Base-by-base conservation (phyloP, 2,113 vertebrate species). In the Callipepla squamata region DNA sequence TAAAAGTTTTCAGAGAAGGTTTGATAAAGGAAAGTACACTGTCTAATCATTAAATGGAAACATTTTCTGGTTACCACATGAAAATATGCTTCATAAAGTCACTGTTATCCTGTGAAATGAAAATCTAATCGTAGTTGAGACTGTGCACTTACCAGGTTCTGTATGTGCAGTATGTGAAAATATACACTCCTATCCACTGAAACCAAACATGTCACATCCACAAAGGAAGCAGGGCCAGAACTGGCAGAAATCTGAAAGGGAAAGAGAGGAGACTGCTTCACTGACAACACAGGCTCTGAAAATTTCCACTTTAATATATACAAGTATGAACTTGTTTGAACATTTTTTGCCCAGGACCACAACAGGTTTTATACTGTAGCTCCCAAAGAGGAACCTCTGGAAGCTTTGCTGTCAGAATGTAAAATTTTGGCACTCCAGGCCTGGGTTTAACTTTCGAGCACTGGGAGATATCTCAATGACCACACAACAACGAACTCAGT, bases 1-100 rank as follows among this genome's bases (percentile, higher is more conserved):
- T 30, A 58, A 45, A 69, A 85, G 1, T 1, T 73, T 89, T 94
- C 53, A 70, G 66, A 40, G 84, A 23, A 82, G 32, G 42, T 89
- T 89, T 95, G 92, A 92, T 91, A 89, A 93, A 85, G 74, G 38
- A 57, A 95, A 95, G 80, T 79, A 80, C 32, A 63, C 50, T 65
- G 50, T 69, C 42, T 53, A 81, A 6, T 87, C 78, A 82, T 90
- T 85, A 89, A 95, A 92, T 82, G 74, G 74, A 92, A 92, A 80
- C 34, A 18, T 74, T 85, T 89, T 92, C 84, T 85, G 84, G 91
- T 62, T 80, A 76, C 66, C 53, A 82, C 40, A 26, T 73, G 78
- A 92, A 96, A 91, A 96, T 85, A 58, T 58, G 42, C 50, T 80
- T 66, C 89, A 85, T 92, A 93, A 92, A 95, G 26, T 95, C 89